Base-by-base conservation (phyloP, 2,888 invertebrate species). In the Dyspetes luteomarginatus region DNA sequence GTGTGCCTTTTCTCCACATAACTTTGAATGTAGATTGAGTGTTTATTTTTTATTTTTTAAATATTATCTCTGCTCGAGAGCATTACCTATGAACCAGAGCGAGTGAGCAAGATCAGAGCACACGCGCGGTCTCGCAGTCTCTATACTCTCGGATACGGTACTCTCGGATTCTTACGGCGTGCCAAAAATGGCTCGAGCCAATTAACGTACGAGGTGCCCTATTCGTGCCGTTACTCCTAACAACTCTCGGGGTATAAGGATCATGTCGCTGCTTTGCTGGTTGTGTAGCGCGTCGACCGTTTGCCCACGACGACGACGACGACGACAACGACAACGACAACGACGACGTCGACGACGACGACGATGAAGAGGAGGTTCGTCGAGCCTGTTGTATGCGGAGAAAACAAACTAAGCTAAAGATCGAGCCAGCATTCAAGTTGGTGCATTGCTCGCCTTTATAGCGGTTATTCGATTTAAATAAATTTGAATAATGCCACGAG, bases 401-500 rank as follows among this genome's bases (percentile, higher is more conserved):
- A 45, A 74, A 58, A 48, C 60, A 28, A 12, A 17, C 22, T 9
- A 50, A 65, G 67, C 41, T 62, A 62, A 55, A 69, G 69, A 62
- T 22, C 50, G 75, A 72, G 77, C 28, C 36, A 43, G 76, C 60
- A 72, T 60, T 64, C 73, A 45, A 60, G 78, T 71, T 67, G 55
- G 75, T 62, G 82, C 78, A 82, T 78, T 77, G 78, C 82, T 73
- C 73, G 73, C 75, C 41, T 76, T 75, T 72, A 76, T 58, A 75
- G 75, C 75, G 73, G 73, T n/a, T 81, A 81, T 81, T 48, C 50
- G 81, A 89, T 89, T 88, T 87, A 82, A 89, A 89, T 89, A 87
- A 87, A 88, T 90, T 86, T 89, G 84, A 89, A 90, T 89, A 89
- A 87, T 87, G 85, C 85, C 81, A 77, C 81, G 73, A 81, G 73